Conservation (phyloP, 1,140 invertebrate species). For the Tetramorium simillimum region DNA sequence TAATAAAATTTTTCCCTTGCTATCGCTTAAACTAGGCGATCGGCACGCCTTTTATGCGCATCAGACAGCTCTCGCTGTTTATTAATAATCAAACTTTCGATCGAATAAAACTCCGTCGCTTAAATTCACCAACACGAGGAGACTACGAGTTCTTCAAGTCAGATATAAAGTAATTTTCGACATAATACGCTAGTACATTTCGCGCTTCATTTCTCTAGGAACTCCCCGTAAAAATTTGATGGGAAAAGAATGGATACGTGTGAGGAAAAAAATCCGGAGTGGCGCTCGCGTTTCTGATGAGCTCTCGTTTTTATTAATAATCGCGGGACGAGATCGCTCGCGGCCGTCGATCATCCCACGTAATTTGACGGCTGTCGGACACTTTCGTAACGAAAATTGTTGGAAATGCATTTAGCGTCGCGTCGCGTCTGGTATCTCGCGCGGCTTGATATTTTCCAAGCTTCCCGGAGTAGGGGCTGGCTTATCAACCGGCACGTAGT, state of each 20-base stretch:
- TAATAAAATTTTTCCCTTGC: neutral
- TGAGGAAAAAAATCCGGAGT: conserved; percentile 10
- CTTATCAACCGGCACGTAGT: conserved; percentile 59
- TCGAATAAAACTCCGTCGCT: neutral
- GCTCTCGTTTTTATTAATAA: conserved; percentile 53
- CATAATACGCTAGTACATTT: neutral
- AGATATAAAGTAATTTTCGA: neutral
- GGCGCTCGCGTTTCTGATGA: neutral
- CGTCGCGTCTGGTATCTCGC: conserved; percentile 20
- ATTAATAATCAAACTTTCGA: conserved; percentile 26
- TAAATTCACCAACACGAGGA: neutral
- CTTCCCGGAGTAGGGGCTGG: neutral
- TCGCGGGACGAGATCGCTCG: conserved; percentile 43
- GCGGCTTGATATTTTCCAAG: conserved; percentile 31
- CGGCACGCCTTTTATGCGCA: neutral
- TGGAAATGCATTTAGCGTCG: conserved; percentile 52
- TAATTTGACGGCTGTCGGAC: conserved; percentile 60
- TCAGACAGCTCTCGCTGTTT: conserved; percentile 4
- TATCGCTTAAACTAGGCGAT: neutral
- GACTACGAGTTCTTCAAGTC: neutral
- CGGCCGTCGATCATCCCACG: conserved; percentile 53
- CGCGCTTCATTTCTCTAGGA: neutral
- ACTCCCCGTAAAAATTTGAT: neutral
- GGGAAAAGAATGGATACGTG: neutral
- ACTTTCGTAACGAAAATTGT: conserved; percentile 61